Evolutionary conservation across 2,888 invertebrate species (phyloP), one percentile per base, ranked within the genome.

Genomic region (Shargacucullia verbasci): DNA sequence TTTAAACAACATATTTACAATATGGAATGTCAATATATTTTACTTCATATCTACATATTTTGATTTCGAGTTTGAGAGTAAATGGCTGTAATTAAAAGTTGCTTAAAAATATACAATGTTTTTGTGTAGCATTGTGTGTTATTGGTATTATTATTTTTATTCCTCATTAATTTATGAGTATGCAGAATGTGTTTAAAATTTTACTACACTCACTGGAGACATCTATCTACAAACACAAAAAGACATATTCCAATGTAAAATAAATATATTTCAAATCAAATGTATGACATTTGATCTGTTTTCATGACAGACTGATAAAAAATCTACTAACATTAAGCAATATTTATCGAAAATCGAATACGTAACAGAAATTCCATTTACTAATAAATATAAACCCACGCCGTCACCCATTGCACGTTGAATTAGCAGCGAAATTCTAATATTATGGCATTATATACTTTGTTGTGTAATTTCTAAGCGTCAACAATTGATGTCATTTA

Each of bases 1-100:
- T 90, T 89, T 89, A 92, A 92, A 92, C 92, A 92, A 92, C 91
- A 90, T 70, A 86, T 80, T 43, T 91, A 88, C 88, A 89, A 86
- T 93, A 89, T 94, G 93, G 93, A 94, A 94, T 94, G 93, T 93
- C 91, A 92, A 91, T 94, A 93, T 94, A 94, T 94, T 93, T 92
- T 90, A 92, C 85, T 90, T 92, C 86, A 87, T 78, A 92, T 91
- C 93, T 93, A 93, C 92, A 93, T 20, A 20, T 85, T 52, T 89
- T 86, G 87, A 90, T 91, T 91, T 90, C 77, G 84, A 87, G 83
- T 87, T 82, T 85, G 71, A 83, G 86, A 89, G 84, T 89, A 88
- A 87, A 88, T 85, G 87, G 87, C 88, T 86, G 89, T 87, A 92
- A 89, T 87, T 83, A 89, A 84, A 88, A 84, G 81, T 82, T 82